Evolutionary conservation across 2,797 vertebrate species (phyloP), one percentile per base, ranked within the genome.

Genomic region (Distichodus sexfasciatus): DNA sequence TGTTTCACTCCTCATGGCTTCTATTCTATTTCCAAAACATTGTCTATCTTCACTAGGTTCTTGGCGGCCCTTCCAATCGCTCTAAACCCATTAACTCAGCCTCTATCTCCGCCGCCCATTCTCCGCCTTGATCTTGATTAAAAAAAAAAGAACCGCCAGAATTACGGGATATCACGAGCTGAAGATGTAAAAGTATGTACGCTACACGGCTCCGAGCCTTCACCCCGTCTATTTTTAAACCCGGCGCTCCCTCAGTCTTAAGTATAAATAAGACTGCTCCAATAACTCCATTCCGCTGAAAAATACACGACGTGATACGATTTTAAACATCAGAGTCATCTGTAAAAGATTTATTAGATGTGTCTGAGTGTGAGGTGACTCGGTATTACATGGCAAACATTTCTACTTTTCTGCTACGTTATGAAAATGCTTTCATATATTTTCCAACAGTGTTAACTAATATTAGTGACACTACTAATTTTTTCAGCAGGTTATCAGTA

Each of bases 81-180:
- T 19, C 36, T 41, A n/a, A n/a, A n/a, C n/a, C 46, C 1, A 10
- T 21, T 1, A 62, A n/a, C 21, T 26, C 57, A 26, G 33, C 24
- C 21, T 35, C 24, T 28, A 11, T 55, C 15, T 55, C 4, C 2
- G 21, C 33, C 35, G 7, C 23, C 47, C 41, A n/a, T 5, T 19
- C 28, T 51, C 17, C 50, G 11, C 35, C 28, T 67, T 51, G 12
- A 67, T 38, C 43, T 60, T 48, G 6, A 38, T 48, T 48, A 33
- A 43, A 4, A 50, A 24, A n/a, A 47, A 21, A 63, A 54, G 11
- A 47, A 38, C 35, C 12, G 7, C 14, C 23, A 12, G 2, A 51
- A 19, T 10, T 23, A 24, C 12, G 28, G 14, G 23, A 14, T 10
- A 23, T 48, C 29, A 21, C 8, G 38, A 21, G 36, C 8, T 17